A percentile compares a stretch with the other conserved stretches of the same genome.
These are phyloP conservation scores for Microcebus griseorufus DNA, from an alignment of 2,113 vertebrate genomes.

Conservation along the genomic window DNA sequence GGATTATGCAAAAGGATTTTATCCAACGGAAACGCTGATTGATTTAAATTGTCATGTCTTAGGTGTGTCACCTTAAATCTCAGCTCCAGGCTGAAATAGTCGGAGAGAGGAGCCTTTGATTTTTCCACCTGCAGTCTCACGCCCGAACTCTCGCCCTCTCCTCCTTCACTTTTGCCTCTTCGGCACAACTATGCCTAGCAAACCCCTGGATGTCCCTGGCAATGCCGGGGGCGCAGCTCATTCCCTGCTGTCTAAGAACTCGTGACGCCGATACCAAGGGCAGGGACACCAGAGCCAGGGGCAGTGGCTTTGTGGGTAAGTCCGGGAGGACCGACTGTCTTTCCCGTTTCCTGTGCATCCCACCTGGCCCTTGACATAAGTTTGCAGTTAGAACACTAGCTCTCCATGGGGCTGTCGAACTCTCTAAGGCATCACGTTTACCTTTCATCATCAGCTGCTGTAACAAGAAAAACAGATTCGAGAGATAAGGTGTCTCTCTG, in stretches of 20 bases:
- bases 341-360: not conserved
- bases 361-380: not conserved
- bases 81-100: not conserved
- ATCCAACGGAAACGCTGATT: not conserved
- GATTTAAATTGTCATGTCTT: not conserved
- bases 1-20: not conserved
- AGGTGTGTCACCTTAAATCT: not conserved
- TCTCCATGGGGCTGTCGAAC: not conserved
- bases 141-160: not conserved
- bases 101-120: not conserved
- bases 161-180: not conserved
- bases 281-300: not conserved
- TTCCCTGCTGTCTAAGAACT: not conserved
- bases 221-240: not conserved
- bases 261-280: not conserved
- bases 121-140: not conserved
- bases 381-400: not conserved
- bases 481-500: not conserved
- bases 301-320: accelerated
- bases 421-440: too few relatives aligned
- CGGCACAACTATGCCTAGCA: not conserved
- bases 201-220: not conserved
- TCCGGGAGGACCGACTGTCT: accelerated
- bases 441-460: not conserved
- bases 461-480: not conserved